A percentile compares a stretch with the other conserved stretches of the same genome.
phyloP scores from a whole-genome alignment of 2,888 invertebrate species.

The Lamellibrachia columna region DNA sequence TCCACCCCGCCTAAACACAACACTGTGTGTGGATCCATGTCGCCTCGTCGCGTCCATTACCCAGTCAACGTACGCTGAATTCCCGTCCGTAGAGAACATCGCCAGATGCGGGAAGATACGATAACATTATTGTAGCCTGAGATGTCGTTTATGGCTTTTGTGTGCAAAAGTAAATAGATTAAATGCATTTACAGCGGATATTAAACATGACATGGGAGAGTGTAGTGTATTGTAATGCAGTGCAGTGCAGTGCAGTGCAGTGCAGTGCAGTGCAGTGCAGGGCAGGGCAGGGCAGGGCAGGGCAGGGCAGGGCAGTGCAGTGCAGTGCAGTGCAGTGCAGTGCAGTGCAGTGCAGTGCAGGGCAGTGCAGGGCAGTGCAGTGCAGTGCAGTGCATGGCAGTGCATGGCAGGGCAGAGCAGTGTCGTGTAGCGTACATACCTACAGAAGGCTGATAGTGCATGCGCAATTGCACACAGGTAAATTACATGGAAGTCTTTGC shows the following conservation, averaged over 20 bases:
- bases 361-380: too few relatives aligned
- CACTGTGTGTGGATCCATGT: not conserved
- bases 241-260: not conserved
- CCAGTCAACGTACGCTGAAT: not conserved
- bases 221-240: not conserved
- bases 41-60: not conserved
- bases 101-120: not conserved
- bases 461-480: too few relatives aligned
- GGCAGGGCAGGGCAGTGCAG: too few relatives aligned
- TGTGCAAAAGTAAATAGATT: not conserved
- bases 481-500: too few relatives aligned
- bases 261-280: too few relatives aligned
- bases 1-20: not conserved
- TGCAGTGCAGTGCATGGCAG: too few relatives aligned
- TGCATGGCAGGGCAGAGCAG: too few relatives aligned
- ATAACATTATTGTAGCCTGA: not conserved
- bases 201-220: not conserved
- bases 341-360: too few relatives aligned
- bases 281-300: too few relatives aligned
- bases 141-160: not conserved
- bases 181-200: not conserved
- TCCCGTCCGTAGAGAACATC: not conserved
- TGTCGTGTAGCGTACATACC: too few relatives aligned
- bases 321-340: too few relatives aligned
- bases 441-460: too few relatives aligned